Base-by-base conservation (phyloP, 2,113 vertebrate species). In the Phrynocephalus versicolor region DNA sequence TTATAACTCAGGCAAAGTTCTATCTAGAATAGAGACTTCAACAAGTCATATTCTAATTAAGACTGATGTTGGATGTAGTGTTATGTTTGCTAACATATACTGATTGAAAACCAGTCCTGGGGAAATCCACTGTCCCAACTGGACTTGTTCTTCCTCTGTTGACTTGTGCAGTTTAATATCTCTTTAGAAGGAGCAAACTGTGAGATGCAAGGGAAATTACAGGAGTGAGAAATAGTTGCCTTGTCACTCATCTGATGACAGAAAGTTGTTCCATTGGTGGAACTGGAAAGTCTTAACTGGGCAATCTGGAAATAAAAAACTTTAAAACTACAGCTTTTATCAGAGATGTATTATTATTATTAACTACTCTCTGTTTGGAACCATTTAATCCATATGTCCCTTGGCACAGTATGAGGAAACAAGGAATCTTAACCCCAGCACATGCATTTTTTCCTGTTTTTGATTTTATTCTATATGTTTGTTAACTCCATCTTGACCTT, bases 281-380 rank as follows among this genome's bases (percentile, higher is more conserved):
- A 25, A 41, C 23, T 64, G 60, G 7, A 25, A 41, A 37, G 15
- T 14, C 16, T 37, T 60, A 77, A 57, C 33, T 77, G 88, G 84
- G 90, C 90, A 89, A 92, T 80, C 81, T 92, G 39, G 84, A 87
- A 87, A 85, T 87, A 87, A 83, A 79, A 92, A 87, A 87, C 27
- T 86, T 93, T 80, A 77, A 93, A 93, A 79, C 87, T 81, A n/a
- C 55, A 85, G 58, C 73, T 81, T 92, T 92, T 81, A 90, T 90
- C 84, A 89, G 87, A 74, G 71, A 80, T 94, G n/a, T n/a, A 87
- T 73, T 88, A 92, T 83, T 83, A 87, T 78, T 91, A 84, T 85
- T 72, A 62, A 18, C 74, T 70, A 71, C 12, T 83, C 72, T 70
- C 21, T 89, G n/a, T 71, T 65, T 69, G 39, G 27, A 86, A 6